Percentiles rank a stretch among this genome's conserved stretches.
These are phyloP conservation scores for Regulus satrapa DNA, from an alignment of 2,113 vertebrate genomes.

Conservation along the genomic window DNA sequence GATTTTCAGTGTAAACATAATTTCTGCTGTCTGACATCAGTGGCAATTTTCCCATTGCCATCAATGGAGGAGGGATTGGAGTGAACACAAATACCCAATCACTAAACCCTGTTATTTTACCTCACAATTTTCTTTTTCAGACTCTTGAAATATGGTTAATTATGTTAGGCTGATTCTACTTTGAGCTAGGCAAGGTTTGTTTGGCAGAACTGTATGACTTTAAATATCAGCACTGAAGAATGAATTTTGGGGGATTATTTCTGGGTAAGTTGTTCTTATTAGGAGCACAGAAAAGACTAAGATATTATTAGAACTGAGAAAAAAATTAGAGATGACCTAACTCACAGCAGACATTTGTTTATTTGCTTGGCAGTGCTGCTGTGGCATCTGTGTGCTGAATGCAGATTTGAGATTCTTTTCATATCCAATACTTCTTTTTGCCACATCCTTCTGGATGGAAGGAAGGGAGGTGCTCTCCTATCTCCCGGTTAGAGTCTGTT, in stretches of 20 bases:
- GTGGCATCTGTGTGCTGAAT: neutral
- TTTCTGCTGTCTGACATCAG: neutral
- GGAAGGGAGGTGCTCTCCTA: neutral
- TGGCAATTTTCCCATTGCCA: neutral
- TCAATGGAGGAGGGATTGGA: neutral
- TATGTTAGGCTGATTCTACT: neutral
- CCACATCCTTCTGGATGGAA: neutral
- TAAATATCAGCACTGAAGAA: neutral
- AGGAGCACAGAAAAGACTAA: neutral
- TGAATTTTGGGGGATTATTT: neutral
- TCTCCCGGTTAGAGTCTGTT: neutral
- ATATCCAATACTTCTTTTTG: neutral
- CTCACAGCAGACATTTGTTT: neutral
- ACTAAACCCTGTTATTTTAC: neutral
- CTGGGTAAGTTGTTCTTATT: neutral
- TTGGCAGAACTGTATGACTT: neutral
- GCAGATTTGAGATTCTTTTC: neutral
- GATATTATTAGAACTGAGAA: neutral
- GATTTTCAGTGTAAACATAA: neutral
- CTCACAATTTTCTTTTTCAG: neutral
- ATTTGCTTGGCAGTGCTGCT: neutral
- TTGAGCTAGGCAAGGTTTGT: neutral
- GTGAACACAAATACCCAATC: neutral
- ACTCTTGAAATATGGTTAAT: neutral
- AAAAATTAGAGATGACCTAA: neutral